phyloP scores from a whole-genome alignment of 1,140 invertebrate genomes.

The Artemia franciscana region DNA sequence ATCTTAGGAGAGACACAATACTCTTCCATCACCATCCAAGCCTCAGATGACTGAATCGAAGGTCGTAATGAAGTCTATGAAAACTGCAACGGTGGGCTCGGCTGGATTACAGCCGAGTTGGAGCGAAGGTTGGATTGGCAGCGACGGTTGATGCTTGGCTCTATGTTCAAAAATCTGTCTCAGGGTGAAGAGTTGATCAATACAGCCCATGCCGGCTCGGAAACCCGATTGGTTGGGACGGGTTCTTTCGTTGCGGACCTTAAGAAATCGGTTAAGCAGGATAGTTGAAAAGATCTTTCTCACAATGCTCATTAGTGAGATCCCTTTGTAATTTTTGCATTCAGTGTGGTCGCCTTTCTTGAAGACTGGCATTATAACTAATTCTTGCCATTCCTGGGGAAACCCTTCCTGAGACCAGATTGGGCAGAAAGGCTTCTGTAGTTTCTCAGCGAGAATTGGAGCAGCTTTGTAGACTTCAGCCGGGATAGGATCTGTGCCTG shows the following conservation, averaged over 20 bases:
- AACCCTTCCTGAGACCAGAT: too few species aligned
- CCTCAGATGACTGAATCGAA: too few species aligned
- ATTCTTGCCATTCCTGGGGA: too few species aligned
- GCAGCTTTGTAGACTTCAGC: background rate
- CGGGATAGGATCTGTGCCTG: background rate
- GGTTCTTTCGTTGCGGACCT: background rate
- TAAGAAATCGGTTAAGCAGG: background rate
- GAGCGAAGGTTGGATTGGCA: too few species aligned
- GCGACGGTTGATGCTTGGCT: background rate
- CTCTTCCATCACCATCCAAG: too few species aligned
- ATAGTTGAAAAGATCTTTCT: background rate
- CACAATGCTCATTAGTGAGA: background rate
- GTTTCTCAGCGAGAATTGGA: too few species aligned
- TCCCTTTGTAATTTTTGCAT: background rate
- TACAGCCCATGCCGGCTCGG: background rate
- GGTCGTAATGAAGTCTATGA: too few species aligned
- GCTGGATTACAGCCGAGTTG: too few species aligned
- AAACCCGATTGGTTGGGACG: background rate
- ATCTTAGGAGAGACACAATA: too few species aligned
- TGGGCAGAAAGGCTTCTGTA: too few species aligned
- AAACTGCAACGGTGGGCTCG: too few species aligned
- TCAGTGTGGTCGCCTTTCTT: background rate
- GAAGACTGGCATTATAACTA: too few species aligned
- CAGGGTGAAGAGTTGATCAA: background rate
- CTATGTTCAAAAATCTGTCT: background rate